Evolutionary conservation across 23 tunicate genomes (phyloP), one percentile per base, ranked within the genome.

Genomic region (Trididemnum miniatum): DNA sequence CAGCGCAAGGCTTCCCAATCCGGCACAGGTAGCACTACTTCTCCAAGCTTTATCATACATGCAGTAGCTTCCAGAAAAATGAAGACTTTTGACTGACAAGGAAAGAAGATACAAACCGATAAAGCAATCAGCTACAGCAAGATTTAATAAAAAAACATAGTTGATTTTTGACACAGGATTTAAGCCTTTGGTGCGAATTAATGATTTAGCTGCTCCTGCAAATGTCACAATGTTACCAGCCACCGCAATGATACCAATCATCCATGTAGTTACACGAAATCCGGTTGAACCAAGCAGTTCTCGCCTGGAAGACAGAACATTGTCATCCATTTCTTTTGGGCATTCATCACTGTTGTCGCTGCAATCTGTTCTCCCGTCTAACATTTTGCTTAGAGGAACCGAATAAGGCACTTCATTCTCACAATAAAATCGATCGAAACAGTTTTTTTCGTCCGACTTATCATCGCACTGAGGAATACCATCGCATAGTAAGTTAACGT

Each of bases 261-360:
- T 77, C 89, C 89, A 85, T 25, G 89, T 85, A 22, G 78, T 65
- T 2, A 36, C 77, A 1, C 89, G 77, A 51, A 85, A 66, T 32
- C 67, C 83, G 3, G 59, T n/a, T 0, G 89, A 78, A 0, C 89
- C 83, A 20, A 85, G 34, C 18, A 85, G 65, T 22, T 85, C 89
- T 77, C 66, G 65, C 20, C 89, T 37, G 1, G 89, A 85, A 31
- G 89, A 85, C 34, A 85, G 65, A 44, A 37, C 89, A 67, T 85
- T 77, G 23, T 77, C 34, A 67, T 85, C 89, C 89, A 85, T 49
- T 29, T 85, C 89, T 39, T 78, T 78, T 35, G 96, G 96, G 40
- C 96, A 90, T 65, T 90, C 96, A 63, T 90, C 96, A 0, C 83
- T 85, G n/a, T 24, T 38, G 35, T 75, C 86, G 71, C 65, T 85